A percentile compares a stretch with the other conserved stretches of the same genome.
These are phyloP conservation scores for Digitonthophagus gazella DNA, from an alignment of 2,888 invertebrate species.

Conservation along the genomic window DNA sequence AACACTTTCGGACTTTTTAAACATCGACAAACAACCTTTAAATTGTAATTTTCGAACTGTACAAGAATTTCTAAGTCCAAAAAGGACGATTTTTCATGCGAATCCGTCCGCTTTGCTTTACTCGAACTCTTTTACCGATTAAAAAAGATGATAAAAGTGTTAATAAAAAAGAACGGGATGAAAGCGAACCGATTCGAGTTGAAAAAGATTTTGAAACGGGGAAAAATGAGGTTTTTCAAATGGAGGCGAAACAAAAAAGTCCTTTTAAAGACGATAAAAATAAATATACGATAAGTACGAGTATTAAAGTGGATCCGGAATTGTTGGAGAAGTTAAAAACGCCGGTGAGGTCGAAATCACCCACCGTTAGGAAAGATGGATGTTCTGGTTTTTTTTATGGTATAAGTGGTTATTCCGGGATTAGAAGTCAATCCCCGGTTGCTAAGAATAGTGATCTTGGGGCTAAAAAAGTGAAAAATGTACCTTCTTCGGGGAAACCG, in stretches of 20 bases:
- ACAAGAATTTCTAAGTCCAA: conserved; percentile 47
- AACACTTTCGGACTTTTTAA: conserved; percentile 57
- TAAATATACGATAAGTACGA: conserved; percentile 27
- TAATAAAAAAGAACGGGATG: too few relatives aligned
- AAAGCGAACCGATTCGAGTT: conserved; percentile 14
- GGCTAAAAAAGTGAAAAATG: background rate
- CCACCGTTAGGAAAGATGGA: background rate
- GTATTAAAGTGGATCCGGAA: conserved; percentile 26
- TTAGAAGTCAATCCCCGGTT: background rate
- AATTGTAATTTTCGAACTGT: conserved; percentile 56
- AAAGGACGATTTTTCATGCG: conserved; percentile 55
- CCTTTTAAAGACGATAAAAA: conserved; percentile 24
- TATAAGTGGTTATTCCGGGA: background rate
- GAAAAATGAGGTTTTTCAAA: conserved; percentile 23
- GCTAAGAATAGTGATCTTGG: background rate
- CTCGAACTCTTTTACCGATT: conserved; percentile 51
- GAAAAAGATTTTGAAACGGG: conserved; percentile 19
- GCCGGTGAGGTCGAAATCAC: background rate
- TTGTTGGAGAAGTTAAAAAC: conserved; percentile 24
- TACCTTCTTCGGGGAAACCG: too few relatives aligned
- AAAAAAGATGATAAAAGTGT: conserved; percentile 12
- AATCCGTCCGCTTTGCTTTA: conserved; percentile 56
- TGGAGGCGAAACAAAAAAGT: conserved; percentile 20
- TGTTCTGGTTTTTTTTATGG: background rate
- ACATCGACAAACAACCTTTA: conserved; percentile 51